phyloP scores from a whole-genome alignment of 2,113 vertebrate species.

The Colius striatus region DNA sequence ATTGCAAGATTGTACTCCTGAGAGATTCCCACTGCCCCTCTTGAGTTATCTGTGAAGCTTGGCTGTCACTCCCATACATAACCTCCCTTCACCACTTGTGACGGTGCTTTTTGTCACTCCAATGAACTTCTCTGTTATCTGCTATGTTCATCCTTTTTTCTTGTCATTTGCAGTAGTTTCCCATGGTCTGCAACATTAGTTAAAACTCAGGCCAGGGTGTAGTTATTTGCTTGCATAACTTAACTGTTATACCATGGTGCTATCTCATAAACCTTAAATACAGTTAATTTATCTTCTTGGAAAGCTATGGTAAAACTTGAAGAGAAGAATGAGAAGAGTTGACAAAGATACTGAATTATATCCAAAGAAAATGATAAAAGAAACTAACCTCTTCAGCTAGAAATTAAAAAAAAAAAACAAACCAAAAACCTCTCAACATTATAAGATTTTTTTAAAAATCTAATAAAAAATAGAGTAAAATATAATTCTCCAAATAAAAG shows the following conservation, averaged over 20 bases:
- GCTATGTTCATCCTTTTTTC: background rate
- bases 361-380: background rate
- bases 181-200: background rate
- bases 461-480: background rate
- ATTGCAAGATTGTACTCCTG: background rate
- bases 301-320: background rate
- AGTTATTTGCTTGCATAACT: background rate
- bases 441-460: background rate
- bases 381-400: background rate
- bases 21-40: background rate
- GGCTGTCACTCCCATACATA: background rate
- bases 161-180: background rate
- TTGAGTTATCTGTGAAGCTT: background rate
- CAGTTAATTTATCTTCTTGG: background rate
- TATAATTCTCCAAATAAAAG: background rate
- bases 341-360: background rate
- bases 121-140: background rate
- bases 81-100: background rate
- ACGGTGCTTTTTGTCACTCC: background rate
- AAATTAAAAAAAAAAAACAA: background rate
- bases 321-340: background rate
- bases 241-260: background rate
- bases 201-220: background rate
- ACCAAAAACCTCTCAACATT: no score
- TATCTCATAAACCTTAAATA: background rate